Percentiles rank a stretch among this genome's conserved stretches.
Evolutionary conservation across 2,113 vertebrate genomes (phyloP).

Genomic region (Serilophus lunatus): DNA sequence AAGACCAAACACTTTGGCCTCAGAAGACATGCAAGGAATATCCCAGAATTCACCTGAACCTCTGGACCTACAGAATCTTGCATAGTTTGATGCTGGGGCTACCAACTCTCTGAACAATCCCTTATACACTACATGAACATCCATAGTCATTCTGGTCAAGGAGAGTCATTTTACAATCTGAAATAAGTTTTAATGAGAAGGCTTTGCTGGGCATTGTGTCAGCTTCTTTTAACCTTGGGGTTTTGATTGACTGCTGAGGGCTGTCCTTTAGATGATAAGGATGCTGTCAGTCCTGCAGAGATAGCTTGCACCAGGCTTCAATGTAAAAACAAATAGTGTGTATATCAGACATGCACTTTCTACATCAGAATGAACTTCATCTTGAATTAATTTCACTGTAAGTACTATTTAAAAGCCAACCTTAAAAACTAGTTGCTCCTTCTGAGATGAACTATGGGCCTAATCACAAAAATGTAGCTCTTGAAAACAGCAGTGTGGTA

Average conservation of each 20-base stretch:
- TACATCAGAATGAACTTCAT: neutral
- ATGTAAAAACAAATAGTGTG: neutral
- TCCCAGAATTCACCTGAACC: neutral
- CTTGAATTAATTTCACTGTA: neutral
- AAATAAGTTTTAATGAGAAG: constrained; percentile 46
- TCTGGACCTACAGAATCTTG: neutral
- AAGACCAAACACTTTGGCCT: neutral
- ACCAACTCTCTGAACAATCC: neutral
- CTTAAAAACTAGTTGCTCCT: neutral
- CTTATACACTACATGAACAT: neutral
- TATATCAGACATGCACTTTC: neutral
- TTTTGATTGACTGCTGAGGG: constrained; percentile 49
- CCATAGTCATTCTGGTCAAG: constrained; percentile 34
- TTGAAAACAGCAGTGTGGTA: neutral
- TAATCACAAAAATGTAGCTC: neutral
- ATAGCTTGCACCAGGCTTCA: neutral
- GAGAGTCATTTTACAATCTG: constrained; percentile 21
- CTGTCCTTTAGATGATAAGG: constrained; percentile 52
- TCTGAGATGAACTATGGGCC: neutral
- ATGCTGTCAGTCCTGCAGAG: constrained; percentile 19
- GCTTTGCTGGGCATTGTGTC: constrained; percentile 30
- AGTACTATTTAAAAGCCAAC: neutral
- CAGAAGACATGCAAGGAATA: neutral
- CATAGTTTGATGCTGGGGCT: neutral
- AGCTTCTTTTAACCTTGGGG: constrained; percentile 30